Evolutionary conservation across 2,113 vertebrate genomes (phyloP).

Genomic region (Heloderma charlesbogerti): DNA sequence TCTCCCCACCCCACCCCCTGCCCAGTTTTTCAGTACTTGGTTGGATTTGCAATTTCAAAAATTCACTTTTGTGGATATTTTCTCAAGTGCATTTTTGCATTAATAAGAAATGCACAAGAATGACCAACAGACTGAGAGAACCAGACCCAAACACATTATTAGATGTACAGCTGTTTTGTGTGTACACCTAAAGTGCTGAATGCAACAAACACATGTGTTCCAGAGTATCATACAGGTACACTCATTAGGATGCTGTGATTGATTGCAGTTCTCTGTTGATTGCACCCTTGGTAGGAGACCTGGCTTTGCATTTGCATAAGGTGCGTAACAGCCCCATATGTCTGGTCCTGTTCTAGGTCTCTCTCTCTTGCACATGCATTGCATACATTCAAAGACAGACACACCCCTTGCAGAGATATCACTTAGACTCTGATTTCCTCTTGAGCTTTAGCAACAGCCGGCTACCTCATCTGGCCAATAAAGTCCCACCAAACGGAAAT

Average conservation of each 20-base stretch:
- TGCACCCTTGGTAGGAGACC: background rate
- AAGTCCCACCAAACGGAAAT: conserved; percentile 33
- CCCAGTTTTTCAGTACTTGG: background rate
- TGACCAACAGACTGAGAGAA: background rate
- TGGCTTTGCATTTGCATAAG: background rate
- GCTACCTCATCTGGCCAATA: conserved; percentile 27
- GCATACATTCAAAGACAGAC: background rate
- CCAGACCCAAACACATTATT: background rate
- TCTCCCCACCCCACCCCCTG: rapidly evolving
- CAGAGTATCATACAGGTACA: background rate
- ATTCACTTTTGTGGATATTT: no score
- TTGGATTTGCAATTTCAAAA: background rate
- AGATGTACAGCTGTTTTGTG: background rate
- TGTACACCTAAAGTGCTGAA: background rate
- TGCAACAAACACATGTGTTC: background rate
- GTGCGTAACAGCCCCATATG: background rate
- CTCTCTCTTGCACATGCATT: background rate
- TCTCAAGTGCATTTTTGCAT: background rate
- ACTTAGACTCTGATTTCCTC: background rate
- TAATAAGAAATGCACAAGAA: background rate
- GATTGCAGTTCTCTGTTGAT: background rate
- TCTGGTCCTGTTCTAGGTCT: background rate
- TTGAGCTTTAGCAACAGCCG: conserved; percentile 28
- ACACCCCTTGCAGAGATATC: background rate
- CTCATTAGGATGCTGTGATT: background rate